Evolutionary conservation across 2,888 invertebrate genomes (phyloP).

Genomic region (Theodoxus fluviatilis): DNA sequence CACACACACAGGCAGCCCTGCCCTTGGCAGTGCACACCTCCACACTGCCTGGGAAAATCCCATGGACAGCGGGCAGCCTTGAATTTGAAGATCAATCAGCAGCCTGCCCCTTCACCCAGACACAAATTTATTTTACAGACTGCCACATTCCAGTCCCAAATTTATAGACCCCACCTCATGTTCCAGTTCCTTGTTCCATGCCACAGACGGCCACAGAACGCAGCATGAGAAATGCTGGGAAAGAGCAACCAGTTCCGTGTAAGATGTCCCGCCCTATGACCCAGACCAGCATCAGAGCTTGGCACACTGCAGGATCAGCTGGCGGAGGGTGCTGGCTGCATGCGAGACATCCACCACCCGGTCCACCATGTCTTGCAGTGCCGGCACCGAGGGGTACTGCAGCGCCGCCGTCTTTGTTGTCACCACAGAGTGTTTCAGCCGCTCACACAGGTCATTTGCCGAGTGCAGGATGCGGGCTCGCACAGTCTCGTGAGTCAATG

Average conservation of each 20-base stretch:
- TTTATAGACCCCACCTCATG: no score
- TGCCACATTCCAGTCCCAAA: no score
- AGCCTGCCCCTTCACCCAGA: no score
- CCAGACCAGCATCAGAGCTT: not conserved
- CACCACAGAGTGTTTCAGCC: slow-evolving; percentile 74
- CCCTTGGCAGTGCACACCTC: no score
- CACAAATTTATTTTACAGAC: no score
- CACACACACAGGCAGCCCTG: no score
- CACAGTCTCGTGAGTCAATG: slow-evolving; percentile 78
- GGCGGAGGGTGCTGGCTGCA: slow-evolving; percentile 80
- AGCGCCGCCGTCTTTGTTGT: slow-evolving; percentile 90
- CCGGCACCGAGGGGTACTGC: slow-evolving; percentile 88
- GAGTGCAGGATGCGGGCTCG: slow-evolving; percentile 69
- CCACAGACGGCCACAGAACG: no score
- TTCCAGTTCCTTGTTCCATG: no score
- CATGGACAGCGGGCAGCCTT: no score
- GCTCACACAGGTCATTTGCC: slow-evolving; percentile 60
- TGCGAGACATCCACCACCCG: slow-evolving; percentile 85
- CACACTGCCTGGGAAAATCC: no score
- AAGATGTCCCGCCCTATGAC: no score
- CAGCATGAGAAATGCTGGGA: not conserved
- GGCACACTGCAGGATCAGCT: slow-evolving; percentile 54
- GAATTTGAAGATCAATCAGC: no score
- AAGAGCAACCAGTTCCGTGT: not conserved
- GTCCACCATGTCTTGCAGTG: slow-evolving; percentile 93